phyloP scores from a whole-genome alignment of 1,140 invertebrate genomes.

The Olivierus martensii region DNA sequence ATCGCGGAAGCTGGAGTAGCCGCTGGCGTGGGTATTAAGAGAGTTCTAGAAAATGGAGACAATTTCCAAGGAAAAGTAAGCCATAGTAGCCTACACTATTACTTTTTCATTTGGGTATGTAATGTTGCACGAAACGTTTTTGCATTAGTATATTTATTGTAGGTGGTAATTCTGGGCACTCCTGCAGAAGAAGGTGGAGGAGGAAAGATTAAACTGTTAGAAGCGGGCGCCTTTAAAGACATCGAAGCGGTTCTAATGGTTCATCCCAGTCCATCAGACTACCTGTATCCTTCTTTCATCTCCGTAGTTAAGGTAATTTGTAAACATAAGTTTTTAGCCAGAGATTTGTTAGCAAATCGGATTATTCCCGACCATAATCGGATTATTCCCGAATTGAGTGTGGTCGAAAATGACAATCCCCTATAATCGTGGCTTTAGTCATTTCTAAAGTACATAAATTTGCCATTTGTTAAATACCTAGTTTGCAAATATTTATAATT shows the following conservation, averaged over 20 bases:
- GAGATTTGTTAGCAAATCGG: too few relatives aligned
- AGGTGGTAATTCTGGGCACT: slow-evolving; percentile 31
- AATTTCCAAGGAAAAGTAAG: slow-evolving; percentile 16
- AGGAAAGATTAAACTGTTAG: slow-evolving; percentile 31
- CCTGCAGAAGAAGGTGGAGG: slow-evolving; percentile 33
- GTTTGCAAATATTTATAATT: too few relatives aligned
- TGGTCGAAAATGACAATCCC: too few relatives aligned
- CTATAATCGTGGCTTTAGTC: too few relatives aligned
- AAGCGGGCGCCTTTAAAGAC: slow-evolving; percentile 28
- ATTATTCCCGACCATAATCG: too few relatives aligned
- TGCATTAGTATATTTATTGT: slow-evolving; percentile 1
- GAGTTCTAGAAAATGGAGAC: slow-evolving; percentile 20
- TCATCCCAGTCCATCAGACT: slow-evolving; percentile 24
- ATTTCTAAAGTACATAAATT: too few relatives aligned
- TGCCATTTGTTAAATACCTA: too few relatives aligned
- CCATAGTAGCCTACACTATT: too few relatives aligned
- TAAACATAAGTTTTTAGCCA: neutral
- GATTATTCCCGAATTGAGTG: too few relatives aligned
- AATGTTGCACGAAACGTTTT: too few relatives aligned
- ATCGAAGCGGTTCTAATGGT: slow-evolving; percentile 33
- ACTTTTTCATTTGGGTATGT: too few relatives aligned
- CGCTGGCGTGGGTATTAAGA: slow-evolving; percentile 27
- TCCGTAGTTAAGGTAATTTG: slow-evolving; percentile 7
- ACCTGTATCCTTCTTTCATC: slow-evolving; percentile 13
- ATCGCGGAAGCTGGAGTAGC: slow-evolving; percentile 31